Base-by-base conservation (phyloP, 2,888 invertebrate species). In the Sialis fuliginosa region DNA sequence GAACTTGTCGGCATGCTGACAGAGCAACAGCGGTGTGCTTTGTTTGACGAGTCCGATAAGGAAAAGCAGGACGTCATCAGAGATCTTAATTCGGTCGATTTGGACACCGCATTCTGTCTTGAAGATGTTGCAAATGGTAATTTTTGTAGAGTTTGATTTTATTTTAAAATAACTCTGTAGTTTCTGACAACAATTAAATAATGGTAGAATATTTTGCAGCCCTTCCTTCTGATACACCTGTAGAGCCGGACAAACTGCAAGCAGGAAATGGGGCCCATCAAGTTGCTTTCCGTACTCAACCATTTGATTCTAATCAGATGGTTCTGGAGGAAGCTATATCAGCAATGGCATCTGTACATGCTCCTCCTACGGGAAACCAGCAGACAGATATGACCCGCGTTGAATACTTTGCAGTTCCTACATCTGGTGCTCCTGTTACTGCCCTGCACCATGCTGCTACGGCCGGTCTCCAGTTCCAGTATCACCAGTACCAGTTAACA, bases 61-160 rank as follows among this genome's bases (percentile, higher is more conserved):
- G 54, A 60, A 35, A 57, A 60, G 41, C 55, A 45, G 12, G 45
- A 37, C n/a, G 31, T 39, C 6, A 45, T 39, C 37, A 39, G 45
- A 45, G 55, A 57, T 42, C 46, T 57, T 41, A 57, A 56, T 47
- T 51, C 54, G n/a, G 54, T 57, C n/a, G 62, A 62, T 41, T 65
- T 66, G 50, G 66, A 65, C 53, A 62, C 64, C 13, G 64, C 69
- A n/a, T 69, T 72, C 52, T 69, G 63, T 54, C 62, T 71, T 43
- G 68, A 68, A 48, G 71, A 72, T 54, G 63, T 68, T 45, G 62
- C 66, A 42, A 65, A 68, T 54, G 66, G 68, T 65, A 61, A 64
- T 9, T 45, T 35, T 45, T 33, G 49, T 52, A 49, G 13, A 22
- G 22, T 2, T 22, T 22, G 22, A 22, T 22, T 4, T n/a, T n/a